These are phyloP conservation scores for Bubalus kerabau DNA, from an alignment of 2,113 vertebrate genomes.

Conservation along the genomic window DNA sequence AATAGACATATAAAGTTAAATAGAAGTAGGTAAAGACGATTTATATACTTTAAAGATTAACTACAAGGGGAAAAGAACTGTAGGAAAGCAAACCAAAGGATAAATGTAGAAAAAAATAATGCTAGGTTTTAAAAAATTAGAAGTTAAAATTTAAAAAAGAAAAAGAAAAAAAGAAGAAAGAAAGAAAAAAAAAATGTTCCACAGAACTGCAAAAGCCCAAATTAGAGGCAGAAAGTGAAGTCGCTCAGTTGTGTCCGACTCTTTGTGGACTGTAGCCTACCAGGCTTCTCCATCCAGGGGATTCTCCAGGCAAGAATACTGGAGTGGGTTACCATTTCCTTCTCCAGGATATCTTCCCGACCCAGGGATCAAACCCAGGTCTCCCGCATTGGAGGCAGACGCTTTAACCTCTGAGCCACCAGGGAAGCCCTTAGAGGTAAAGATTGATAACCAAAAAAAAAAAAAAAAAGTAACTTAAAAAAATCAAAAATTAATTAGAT, in stretches of 20 bases:
- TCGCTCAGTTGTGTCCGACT: accelerated
- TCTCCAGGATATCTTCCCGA: too few species aligned
- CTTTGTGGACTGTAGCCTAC: too few species aligned
- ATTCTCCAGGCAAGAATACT: too few species aligned
- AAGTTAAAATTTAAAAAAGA: background rate
- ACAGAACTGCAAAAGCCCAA: background rate
- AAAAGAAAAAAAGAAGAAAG: too few species aligned
- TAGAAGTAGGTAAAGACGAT: background rate
- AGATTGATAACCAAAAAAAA: too few species aligned
- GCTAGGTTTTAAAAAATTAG: background rate
- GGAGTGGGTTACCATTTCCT: too few species aligned
- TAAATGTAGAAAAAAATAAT: background rate
- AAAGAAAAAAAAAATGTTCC: background rate
- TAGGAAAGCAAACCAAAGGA: background rate
- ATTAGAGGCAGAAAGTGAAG: background rate
- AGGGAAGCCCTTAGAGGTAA: too few species aligned
- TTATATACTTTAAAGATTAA: background rate
- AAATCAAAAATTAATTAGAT: background rate
- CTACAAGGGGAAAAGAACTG: background rate
- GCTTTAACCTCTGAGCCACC: too few species aligned
- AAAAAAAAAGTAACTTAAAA: background rate
- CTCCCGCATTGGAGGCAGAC: accelerated
- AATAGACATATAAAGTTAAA: background rate
- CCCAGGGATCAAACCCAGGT: too few species aligned
- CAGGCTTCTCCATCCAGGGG: too few species aligned